Evolutionary conservation across 2,113 vertebrate genomes (phyloP), one percentile per base, ranked within the genome.

Genomic region (Microtus ochrogaster): DNA sequence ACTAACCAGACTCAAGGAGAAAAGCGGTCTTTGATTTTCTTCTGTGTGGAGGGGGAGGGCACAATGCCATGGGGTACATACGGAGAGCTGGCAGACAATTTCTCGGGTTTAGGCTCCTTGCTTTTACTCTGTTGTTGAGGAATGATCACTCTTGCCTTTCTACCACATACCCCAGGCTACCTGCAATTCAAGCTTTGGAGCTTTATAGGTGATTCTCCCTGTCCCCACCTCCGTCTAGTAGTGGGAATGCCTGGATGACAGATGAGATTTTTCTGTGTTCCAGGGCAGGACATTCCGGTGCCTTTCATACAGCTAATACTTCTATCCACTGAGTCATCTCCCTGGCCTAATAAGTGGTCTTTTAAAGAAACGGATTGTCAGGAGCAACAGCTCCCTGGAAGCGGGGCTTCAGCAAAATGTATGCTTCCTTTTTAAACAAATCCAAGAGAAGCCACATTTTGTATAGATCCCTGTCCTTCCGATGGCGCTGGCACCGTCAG

Each of bases 331-430:
- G 61, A 44, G 26, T 39, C 26, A 66, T 44, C 82, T 30, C 41
- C 83, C 41, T 85, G 41, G 17, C 63, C 41, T 10, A 66, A 12
- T 7, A 47, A 47, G 63, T 47, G 74, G 68, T 73, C 39, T 96
- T 90, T 65, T 58, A 87, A 95, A 94, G 49, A 90, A 95, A 92
- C 24, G 7, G 88, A 79, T 68, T 72, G 33, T 17, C 70, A 88
- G 36, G 61, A 52, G 70, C 49, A 76, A 41, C 44, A 84, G 79
- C 83, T 28, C 44, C 41, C 61, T 94, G 61, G 10, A 84, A 96
- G 81, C 19, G 83, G 94, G 94, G 83, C 36, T 47, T 61, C 84
- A 61, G 39, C 68, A 89, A 68, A 68, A 94, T 58, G 55, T 17
- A 5, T n/a, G 33, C 41, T 76, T 94, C n/a, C 49, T 96, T 89